Base-by-base conservation (phyloP, 2,797 vertebrate genomes). In the Gila robusta region DNA sequence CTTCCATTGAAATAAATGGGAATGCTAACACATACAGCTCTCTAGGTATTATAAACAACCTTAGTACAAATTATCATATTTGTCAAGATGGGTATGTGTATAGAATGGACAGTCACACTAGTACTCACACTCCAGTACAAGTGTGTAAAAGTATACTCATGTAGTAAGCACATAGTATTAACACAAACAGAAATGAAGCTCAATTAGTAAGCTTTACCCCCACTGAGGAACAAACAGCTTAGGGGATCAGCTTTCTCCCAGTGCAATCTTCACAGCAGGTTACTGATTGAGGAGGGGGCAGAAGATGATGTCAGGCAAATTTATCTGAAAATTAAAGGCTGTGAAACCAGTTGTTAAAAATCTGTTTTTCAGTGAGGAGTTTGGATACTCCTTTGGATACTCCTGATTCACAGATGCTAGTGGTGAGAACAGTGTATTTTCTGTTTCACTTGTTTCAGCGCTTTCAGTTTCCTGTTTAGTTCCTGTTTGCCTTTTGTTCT, bases 261-360 rank as follows among this genome's bases (percentile, higher is more conserved):
- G 19, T 56, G 32, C 76, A 62, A 78, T 62, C 54, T 59, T 78
- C 44, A 59, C 54, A 41, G 76, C 72, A 21, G 44, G 72, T 21
- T 52, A 74, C 49, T 77, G 74, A 77, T 77, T 77, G 52, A 56
- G 49, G 49, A 77, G 49, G 35, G 52, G 74, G 28, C 74, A 77
- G 28, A 77, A 14, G 49, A 56, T 54, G 52, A n/a, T 56, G 49
- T 56, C 52, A 56, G 32, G 21, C 52, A 56, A 56, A n/a, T 56
- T 23, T 56, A 44, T 52, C 47, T 32, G 44, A 47, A 17, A 21
- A 37, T 77, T 56, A 77, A 77, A 56, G 28, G 32, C 52, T 77
- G 35, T 54, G 28, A 56, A 77, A 56, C 74, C 11, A 77, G 74
- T 37, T 77, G 52, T 54, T 16, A 77, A 77, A 77, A 77, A 39